Percentiles rank a stretch among this genome's conserved stretches.
Evolutionary conservation across 2,113 vertebrate species (phyloP).

Genomic region (Ictalurus furcatus): DNA sequence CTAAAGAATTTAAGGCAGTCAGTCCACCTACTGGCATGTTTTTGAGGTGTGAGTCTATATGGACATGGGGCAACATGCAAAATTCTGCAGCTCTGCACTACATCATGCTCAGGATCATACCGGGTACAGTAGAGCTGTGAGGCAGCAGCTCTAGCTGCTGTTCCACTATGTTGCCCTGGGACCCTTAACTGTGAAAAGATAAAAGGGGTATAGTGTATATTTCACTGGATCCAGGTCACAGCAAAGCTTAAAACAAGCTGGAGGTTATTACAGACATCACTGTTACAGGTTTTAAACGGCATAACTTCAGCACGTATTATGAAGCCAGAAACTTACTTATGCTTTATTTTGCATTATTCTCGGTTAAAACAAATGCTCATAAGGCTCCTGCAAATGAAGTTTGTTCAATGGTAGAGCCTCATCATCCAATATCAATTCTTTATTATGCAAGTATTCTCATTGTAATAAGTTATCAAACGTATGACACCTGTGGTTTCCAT

Average conservation of each 20-base stretch:
- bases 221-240: not conserved
- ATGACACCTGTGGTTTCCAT: not conserved
- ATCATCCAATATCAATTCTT: not conserved
- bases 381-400: not conserved
- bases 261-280: not conserved
- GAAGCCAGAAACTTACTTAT: not conserved
- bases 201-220: not conserved
- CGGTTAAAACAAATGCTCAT: not conserved
- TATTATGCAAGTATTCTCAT: not conserved
- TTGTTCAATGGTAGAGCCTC: not conserved
- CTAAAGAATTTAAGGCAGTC: not conserved
- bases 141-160: not conserved
- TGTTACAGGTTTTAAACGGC: not conserved
- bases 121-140: not conserved
- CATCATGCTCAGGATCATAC: not conserved
- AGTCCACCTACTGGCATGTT: not conserved
- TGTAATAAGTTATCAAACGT: not conserved
- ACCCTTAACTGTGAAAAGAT: constrained; percentile 13
- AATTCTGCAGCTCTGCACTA: not conserved
- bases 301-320: not conserved
- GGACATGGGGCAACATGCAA: not conserved
- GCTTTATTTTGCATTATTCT: not conserved
- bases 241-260: not conserved
- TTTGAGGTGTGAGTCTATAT: not conserved
- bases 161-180: not conserved